These are phyloP conservation scores for Drosophila silvestris DNA, from an alignment of 2,888 invertebrate species.

Conservation along the genomic window DNA sequence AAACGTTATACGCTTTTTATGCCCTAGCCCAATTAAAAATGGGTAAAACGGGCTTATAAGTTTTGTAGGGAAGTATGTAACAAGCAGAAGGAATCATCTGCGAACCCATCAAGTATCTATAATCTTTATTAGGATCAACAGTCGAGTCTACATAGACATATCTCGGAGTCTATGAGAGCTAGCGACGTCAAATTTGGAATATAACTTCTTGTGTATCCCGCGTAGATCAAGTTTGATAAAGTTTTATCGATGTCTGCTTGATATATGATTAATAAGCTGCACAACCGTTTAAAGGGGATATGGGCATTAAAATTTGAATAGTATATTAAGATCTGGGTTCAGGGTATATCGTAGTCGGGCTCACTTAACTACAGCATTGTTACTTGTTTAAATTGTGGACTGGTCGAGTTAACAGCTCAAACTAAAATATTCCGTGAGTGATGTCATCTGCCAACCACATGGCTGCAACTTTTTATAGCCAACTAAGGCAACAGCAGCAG, in stretches of 20 bases:
- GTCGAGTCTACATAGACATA: not conserved
- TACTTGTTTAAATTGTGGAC: constrained; percentile 17
- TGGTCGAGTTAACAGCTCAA: constrained; percentile 33
- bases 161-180: not conserved
- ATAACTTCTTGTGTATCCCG: not conserved
- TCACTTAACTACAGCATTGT: not conserved
- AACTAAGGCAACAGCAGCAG: constrained; percentile 1
- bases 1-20: constrained; percentile 49
- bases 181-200: not conserved
- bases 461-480: constrained; percentile 19
- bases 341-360: not conserved
- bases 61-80: not conserved
- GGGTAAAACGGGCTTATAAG: not conserved
- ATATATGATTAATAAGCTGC: not conserved
- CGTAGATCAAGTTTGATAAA: not conserved
- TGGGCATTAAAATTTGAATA: not conserved
- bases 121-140: not conserved
- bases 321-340: not conserved
- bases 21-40: not conserved
- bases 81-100: not conserved
- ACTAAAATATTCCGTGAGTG: constrained; percentile 17
- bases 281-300: not conserved
- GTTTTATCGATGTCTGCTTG: not conserved
- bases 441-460: not conserved
- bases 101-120: not conserved